These are phyloP conservation scores for Passerculus sandwichensis DNA, from an alignment of 2,797 vertebrate species.

Conservation along the genomic window DNA sequence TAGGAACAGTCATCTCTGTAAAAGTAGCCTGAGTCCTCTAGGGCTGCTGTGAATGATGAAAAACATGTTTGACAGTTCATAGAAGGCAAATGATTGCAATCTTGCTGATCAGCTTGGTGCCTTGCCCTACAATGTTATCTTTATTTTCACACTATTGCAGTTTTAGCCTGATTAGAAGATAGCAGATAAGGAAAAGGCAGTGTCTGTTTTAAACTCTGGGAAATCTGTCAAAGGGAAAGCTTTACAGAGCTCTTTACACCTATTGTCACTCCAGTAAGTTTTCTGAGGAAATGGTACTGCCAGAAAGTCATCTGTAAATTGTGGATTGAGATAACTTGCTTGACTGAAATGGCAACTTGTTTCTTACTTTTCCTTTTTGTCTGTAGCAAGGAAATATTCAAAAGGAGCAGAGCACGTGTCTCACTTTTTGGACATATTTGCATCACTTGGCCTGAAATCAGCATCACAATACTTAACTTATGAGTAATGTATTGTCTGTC, in stretches of 20 bases:
- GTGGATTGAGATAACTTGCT: background rate
- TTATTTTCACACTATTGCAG: background rate
- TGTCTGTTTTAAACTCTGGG: background rate
- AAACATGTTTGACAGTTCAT: background rate
- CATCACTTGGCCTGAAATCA: slow-evolving; percentile 23
- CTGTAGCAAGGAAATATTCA: background rate
- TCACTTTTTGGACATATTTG: background rate
- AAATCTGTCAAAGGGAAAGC: background rate
- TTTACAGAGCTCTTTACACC: background rate
- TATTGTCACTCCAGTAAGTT: background rate
- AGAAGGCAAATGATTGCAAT: background rate
- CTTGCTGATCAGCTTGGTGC: background rate
- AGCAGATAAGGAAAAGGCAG: background rate
- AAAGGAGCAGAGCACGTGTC: background rate
- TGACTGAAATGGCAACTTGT: background rate
- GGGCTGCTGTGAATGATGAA: background rate
- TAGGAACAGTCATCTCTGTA: background rate
- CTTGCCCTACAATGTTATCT: background rate
- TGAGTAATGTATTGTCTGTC: slow-evolving; percentile 50
- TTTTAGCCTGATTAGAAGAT: background rate
- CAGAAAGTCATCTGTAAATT: background rate
- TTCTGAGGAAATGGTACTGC: background rate
- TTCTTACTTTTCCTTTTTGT: background rate
- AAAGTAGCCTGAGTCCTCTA: background rate
- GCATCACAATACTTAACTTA: background rate